phyloP scores from a whole-genome alignment of 53 echinoderm and acorn worm species.

The Paelopatides confundens region DNA sequence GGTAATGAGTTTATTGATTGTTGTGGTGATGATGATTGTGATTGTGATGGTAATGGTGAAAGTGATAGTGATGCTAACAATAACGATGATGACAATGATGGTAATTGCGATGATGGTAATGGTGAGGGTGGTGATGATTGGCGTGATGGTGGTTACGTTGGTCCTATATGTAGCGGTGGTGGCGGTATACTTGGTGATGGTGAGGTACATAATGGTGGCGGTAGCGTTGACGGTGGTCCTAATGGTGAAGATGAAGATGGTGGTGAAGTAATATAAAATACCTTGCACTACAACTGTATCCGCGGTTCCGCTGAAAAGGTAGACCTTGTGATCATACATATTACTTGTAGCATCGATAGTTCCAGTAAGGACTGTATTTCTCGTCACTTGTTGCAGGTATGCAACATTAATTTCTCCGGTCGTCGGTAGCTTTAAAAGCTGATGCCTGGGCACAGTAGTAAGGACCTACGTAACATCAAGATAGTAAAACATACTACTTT shows the following conservation, averaged over 20 bases:
- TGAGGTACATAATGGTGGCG: neutral
- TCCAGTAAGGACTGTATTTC: neutral
- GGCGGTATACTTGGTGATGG: neutral
- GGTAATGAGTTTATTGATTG: neutral
- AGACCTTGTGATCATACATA: constrained; percentile 65
- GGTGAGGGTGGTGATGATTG: neutral
- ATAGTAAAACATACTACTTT: too few relatives aligned
- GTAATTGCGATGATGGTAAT: neutral
- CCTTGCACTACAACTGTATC: constrained; percentile 72
- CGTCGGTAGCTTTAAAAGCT: neutral
- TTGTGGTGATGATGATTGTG: neutral
- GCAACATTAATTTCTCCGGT: constrained; percentile 53
- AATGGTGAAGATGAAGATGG: neutral
- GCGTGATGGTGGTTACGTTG: neutral
- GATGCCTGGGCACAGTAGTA: constrained; percentile 76
- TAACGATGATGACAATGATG: neutral
- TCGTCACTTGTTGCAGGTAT: constrained; percentile 63
- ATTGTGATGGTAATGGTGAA: neutral
- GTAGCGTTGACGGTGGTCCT: neutral
- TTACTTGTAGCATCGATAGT: constrained; percentile 70
- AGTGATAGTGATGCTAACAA: neutral
- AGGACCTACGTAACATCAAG: constrained; percentile 51
- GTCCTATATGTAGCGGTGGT: neutral
- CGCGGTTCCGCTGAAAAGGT: constrained; percentile 69
- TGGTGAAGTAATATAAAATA: constrained; percentile 21